Base-by-base conservation (phyloP, 2,113 vertebrate genomes). In the Vicugna pacos region DNA sequence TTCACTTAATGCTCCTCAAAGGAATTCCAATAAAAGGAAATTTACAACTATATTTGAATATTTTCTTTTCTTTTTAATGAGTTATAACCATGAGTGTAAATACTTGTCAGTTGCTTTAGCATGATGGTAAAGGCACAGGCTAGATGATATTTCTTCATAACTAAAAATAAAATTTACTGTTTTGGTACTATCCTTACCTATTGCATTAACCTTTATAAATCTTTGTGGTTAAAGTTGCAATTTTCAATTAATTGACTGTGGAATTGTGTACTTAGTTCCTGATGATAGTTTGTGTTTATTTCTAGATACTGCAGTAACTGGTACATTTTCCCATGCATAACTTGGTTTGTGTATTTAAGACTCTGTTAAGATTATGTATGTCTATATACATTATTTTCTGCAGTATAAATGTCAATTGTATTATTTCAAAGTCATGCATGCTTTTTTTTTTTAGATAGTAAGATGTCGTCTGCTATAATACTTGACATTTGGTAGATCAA, bases 141-240 rank as follows among this genome's bases (percentile, higher is more conserved):
- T 48, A 92, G 30, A 8, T 14, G 84, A 13, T 89, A 77, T 93
- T 91, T 84, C 73, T 93, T 95, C n/a, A 64, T 84, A 93, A 89
- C 48, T 92, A 54, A 94, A 96, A 94, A 42, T 88, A 58, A 93
- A 92, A 77, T 32, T 90, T 64, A 81, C 6, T 35, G 24, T 67
- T 88, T 50, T 65, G 46, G 50, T 88, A 89, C 79, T 19, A 93
- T 2, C 24, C 13, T 96, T 88, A 96, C 5, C 6, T 86, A 0
- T 96, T 97, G 42, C 88, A 20, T 52, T 97, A 94, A 85, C 50
- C 32, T 95, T 82, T 89, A 46, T 52, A 89, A 62, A 26, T 94
- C 8, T 95, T 93, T 75, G 9, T 50, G 0, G 1, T 38, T 86
- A 64, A 22, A 87, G 4, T 16, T 87, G 10, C 0, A 0, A 11